Evolutionary conservation across 30 jellyfish, hydroid and myxozoan species (phyloP).

Genomic region (Morbakka virulenta): DNA sequence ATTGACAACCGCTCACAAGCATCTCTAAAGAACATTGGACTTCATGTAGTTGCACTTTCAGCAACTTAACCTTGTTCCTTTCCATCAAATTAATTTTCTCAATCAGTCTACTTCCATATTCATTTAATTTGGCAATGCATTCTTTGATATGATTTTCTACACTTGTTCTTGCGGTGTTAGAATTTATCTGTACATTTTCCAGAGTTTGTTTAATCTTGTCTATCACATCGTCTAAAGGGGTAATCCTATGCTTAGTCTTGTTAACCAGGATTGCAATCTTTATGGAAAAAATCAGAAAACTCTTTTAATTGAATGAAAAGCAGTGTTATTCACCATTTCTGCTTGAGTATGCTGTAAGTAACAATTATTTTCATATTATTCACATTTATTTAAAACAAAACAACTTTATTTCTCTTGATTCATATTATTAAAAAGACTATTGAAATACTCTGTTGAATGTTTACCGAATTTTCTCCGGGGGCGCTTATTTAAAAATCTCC

Average conservation of each 20-base stretch:
- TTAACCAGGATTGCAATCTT: background rate
- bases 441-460: no score
- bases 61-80: background rate
- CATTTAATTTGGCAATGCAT: background rate
- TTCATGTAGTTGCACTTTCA: background rate
- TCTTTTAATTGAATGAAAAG: no score
- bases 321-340: no score
- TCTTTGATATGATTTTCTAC: background rate
- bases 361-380: no score
- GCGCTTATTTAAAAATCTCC: no score
- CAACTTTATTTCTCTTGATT: no score
- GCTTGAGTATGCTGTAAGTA: no score
- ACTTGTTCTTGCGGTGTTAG: background rate
- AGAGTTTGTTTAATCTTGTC: background rate
- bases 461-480: no score
- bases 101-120: background rate
- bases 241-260: background rate
- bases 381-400: no score
- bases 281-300: no score
- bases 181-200: background rate
- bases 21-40: background rate
- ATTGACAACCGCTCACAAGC: background rate
- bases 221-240: background rate
- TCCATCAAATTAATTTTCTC: background rate
- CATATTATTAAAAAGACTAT: no score